Conservation (phyloP, 2,797 vertebrate species). For the Brotula barbata region DNA sequence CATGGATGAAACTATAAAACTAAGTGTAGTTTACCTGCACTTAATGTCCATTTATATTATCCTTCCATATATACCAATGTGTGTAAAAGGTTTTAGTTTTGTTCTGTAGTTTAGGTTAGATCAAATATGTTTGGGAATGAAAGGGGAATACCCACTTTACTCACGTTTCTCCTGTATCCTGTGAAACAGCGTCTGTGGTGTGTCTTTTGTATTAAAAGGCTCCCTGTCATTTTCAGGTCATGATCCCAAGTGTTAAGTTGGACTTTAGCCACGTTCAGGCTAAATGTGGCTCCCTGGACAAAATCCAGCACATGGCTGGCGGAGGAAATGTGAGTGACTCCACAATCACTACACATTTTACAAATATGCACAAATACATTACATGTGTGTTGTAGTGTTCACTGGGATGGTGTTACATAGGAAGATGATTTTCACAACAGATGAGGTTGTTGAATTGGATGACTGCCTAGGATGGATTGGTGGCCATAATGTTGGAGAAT, state of each 20-base stretch:
- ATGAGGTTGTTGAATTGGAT: too few species aligned
- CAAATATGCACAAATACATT: background rate
- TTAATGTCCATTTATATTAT: slow-evolving; percentile 22
- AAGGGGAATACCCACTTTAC: background rate
- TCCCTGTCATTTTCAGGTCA: slow-evolving; percentile 69
- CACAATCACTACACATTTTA: slow-evolving; percentile 5
- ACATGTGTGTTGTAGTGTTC: too few species aligned
- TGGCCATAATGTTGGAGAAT: too few species aligned
- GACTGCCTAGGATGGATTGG: too few species aligned
- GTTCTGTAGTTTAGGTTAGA: background rate
- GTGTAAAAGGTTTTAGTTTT: background rate
- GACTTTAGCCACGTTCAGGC: slow-evolving; percentile 90
- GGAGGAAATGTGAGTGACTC: slow-evolving; percentile 90
- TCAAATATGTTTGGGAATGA: slow-evolving; percentile 32
- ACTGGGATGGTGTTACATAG: too few species aligned
- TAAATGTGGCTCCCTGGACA: slow-evolving; percentile 93
- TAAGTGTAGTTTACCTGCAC: background rate
- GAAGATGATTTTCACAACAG: too few species aligned
- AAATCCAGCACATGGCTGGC: slow-evolving; percentile 87
- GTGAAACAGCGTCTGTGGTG: slow-evolving; percentile 11
- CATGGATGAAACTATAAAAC: background rate
- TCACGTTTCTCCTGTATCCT: background rate
- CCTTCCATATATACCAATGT: background rate
- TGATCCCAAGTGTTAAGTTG: slow-evolving; percentile 83
- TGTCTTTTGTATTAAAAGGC: slow-evolving; percentile 15